These are phyloP conservation scores for Proterorhinus semilunaris DNA, from an alignment of 2,113 vertebrate species.

Conservation along the genomic window DNA sequence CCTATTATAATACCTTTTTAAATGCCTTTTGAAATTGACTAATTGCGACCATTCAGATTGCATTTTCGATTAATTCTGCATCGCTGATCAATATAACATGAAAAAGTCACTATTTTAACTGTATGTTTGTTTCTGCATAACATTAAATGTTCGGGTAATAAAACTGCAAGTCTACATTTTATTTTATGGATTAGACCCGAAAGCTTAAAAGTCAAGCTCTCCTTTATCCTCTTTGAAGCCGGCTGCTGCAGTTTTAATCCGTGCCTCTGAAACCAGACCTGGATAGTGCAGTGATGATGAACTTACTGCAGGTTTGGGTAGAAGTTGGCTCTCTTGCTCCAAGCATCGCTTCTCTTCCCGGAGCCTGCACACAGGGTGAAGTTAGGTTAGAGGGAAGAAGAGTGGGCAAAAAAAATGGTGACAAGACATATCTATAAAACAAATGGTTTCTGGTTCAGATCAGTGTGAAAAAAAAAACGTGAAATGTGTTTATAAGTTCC, in stretches of 20 bases:
- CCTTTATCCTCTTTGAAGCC: constrained; percentile 38
- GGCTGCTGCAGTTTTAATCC: constrained; percentile 36
- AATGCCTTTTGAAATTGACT: too few relatives aligned
- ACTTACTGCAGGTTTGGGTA: constrained; percentile 83
- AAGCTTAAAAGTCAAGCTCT: constrained; percentile 41
- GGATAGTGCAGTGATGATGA: constrained; percentile 37
- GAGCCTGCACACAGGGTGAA: constrained; percentile 64
- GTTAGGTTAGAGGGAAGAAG: background rate
- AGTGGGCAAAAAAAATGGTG: background rate
- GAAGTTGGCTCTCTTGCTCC: constrained; percentile 78
- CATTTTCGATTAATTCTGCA: too few relatives aligned
- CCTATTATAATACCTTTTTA: too few relatives aligned
- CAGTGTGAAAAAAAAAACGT: background rate
- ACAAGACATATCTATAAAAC: background rate
- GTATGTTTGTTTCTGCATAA: background rate
- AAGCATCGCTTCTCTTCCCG: constrained; percentile 82
- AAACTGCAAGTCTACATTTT: constrained; percentile 11
- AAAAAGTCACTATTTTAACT: background rate
- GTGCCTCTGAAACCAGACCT: constrained; percentile 20
- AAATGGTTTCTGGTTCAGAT: constrained; percentile 35
- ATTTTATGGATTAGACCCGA: constrained; percentile 23
- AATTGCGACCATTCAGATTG: too few relatives aligned
- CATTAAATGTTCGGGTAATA: constrained; percentile 5
- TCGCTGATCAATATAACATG: too few relatives aligned
- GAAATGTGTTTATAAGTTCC: background rate